Evolutionary conservation across 2,797 vertebrate species (phyloP), one percentile per base, ranked within the genome.

Genomic region (Diplodus sargus): DNA sequence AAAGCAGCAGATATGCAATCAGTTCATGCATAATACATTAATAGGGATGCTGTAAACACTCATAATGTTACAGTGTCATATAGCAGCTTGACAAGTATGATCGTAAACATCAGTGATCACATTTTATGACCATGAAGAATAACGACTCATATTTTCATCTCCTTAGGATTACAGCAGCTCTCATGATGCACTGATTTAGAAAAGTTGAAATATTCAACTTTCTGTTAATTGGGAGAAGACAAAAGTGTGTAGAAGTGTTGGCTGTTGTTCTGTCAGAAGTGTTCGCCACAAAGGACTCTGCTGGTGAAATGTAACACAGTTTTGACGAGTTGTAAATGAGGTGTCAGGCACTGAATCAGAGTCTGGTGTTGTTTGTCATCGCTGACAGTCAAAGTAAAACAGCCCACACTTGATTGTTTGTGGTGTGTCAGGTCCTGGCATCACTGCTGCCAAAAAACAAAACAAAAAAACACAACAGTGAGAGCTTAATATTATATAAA

Each of bases 291-390:
- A 25, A 49, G 3, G 30, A 63, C 49, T 48, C 49, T 48, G 64
- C 18, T 61, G 25, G 22, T 63, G 56, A 67, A 47, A 14, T 42
- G 15, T 56, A 47, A 25, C 57, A 69, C 59, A 23, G 28, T 62
- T 49, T 53, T 63, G 43, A 61, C 25, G 13, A 57, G 58, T 54
- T 77, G 57, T 12, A 30, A 74, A 45, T 57, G 28, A 74, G 53
- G 47, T 67, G 53, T 76, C 30, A 74, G 23, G 18, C 51, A 13
- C 23, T 70, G 71, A 74, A 61, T 61, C 74, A 28, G 13, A 71
- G 62, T 61, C 52, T 77, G 57, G 42, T 76, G 13, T 71, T 57
- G n/a, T 81, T 64, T 69, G 62, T 70, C 34, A 30, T 61, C 18
- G 48, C 69, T 61, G 63, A 22, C 48, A 42, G 28, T 9, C 39